A percentile compares a stretch with the other conserved stretches of the same genome.
Conservation (phyloP, 2,888 invertebrate genomes). For the Seladonia tumulorum region DNA sequence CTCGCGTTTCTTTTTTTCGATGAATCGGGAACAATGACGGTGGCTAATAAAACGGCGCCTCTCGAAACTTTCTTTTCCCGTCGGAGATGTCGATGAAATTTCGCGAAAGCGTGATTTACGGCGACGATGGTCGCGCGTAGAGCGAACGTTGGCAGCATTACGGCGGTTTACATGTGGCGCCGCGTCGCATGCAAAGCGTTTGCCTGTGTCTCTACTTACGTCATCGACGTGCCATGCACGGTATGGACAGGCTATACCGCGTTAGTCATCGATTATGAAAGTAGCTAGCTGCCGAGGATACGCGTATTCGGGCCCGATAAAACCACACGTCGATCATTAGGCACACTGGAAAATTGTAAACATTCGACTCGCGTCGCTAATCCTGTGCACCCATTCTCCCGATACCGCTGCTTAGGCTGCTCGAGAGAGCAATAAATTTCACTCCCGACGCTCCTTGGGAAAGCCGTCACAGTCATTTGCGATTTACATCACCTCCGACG, state of each 20-base stretch:
- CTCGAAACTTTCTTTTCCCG: conserved; percentile 37
- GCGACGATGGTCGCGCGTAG: not conserved
- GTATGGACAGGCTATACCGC: conserved; percentile 75
- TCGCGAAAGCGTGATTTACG: conserved; percentile 46
- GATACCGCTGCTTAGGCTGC: not conserved
- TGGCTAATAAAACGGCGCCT: conserved; percentile 7
- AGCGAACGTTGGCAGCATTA: conserved; percentile 19
- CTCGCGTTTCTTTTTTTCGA: not conserved
- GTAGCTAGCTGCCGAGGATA: conserved; percentile 36
- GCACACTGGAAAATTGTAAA: not conserved
- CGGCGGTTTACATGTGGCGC: conserved; percentile 49
- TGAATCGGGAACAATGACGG: not conserved
- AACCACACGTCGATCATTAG: conserved; percentile 7
- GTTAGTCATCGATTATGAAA: conserved; percentile 80
- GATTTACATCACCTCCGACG: conserved; percentile 23
- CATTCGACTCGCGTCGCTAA: conserved; percentile 2
- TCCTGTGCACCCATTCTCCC: not conserved
- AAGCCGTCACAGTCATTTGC: conserved; percentile 42
- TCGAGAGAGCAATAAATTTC: conserved; percentile 22
- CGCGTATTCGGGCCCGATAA: conserved; percentile 31
- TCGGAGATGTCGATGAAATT: conserved; percentile 31
- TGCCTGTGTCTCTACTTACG: conserved; percentile 70
- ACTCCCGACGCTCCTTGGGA: conserved; percentile 3
- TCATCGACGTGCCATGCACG: conserved; percentile 81
- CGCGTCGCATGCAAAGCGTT: conserved; percentile 45